Evolutionary conservation across 1,140 invertebrate genomes (phyloP).

Genomic region (Penaeus japonicus): DNA sequence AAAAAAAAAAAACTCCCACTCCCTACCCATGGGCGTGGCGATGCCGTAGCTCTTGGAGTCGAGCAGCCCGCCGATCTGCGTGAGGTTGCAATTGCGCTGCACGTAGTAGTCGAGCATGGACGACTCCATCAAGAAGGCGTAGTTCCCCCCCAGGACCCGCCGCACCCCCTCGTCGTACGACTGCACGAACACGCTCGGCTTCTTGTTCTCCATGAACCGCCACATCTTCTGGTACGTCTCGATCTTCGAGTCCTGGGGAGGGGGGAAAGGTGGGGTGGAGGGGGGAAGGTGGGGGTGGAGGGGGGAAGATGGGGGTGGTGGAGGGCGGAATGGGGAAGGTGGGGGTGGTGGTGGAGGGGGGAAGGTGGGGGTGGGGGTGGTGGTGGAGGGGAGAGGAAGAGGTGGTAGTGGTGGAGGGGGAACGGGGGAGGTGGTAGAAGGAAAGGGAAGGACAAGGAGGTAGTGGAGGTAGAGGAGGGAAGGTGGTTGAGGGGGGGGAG

Average conservation of each 20-base stretch:
- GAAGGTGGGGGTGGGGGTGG: neutral
- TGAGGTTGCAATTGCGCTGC: slow-evolving; percentile 90
- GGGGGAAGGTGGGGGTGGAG: slow-evolving; percentile 21
- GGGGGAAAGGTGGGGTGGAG: neutral
- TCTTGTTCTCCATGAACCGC: slow-evolving; percentile 80
- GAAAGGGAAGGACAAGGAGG: no score
- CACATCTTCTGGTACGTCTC: slow-evolving; percentile 89
- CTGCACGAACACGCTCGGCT: slow-evolving; percentile 74
- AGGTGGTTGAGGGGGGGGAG: no score
- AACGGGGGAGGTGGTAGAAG: no score
- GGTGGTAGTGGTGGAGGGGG: neutral
- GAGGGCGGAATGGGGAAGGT: neutral
- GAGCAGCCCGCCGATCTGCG: slow-evolving; percentile 88
- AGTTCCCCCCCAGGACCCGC: slow-evolving; percentile 79
- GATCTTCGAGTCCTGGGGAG: slow-evolving; percentile 77
- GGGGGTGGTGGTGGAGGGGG: slow-evolving; percentile 12
- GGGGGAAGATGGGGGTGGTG: slow-evolving; percentile 42
- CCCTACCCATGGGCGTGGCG: slow-evolving; percentile 80
- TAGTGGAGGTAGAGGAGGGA: no score
- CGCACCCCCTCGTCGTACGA: slow-evolving; percentile 81
- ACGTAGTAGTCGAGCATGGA: slow-evolving; percentile 90
- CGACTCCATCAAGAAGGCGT: slow-evolving; percentile 95
- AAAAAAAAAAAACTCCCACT: no score
- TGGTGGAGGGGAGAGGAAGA: neutral
- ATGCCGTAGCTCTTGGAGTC: slow-evolving; percentile 93